phyloP scores from a whole-genome alignment of 1,140 invertebrate genomes.

The Acromyrmex charruanus region DNA sequence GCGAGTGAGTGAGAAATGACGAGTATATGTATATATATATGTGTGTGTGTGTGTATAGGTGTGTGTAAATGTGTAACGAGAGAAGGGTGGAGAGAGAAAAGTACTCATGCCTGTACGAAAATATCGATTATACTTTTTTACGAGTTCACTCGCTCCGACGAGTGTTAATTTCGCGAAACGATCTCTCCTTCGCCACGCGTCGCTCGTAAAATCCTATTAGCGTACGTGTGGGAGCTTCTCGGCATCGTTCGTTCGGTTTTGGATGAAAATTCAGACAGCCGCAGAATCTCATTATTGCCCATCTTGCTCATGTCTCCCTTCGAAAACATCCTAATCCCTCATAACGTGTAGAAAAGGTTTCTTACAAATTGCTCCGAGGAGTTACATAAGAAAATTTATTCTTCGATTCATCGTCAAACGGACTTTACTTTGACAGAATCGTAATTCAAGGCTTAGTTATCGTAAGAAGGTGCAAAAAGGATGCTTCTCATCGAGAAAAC shows the following conservation, averaged over 20 bases:
- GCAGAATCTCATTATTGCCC: constrained; percentile 7
- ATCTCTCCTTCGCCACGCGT: constrained; percentile 71
- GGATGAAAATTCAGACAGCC: constrained; percentile 5
- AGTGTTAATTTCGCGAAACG: constrained; percentile 78
- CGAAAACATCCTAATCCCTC: neutral
- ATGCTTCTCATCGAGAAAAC: neutral
- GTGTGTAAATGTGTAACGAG: neutral
- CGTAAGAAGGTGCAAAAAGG: neutral
- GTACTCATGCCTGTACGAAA: constrained; percentile 77
- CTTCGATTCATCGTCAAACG: neutral
- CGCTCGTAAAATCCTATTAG: constrained; percentile 78
- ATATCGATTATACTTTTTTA: constrained; percentile 81
- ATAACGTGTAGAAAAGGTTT: neutral
- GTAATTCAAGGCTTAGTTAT: neutral
- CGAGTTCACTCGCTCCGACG: constrained; percentile 70
- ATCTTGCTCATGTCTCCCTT: neutral
- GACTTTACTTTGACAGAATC: neutral
- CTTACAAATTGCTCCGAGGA: neutral
- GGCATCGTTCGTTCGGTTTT: constrained; percentile 35
- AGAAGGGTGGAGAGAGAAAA: constrained; percentile 45
- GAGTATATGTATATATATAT: too few relatives aligned
- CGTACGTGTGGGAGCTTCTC: constrained; percentile 64
- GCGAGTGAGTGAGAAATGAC: constrained; percentile 34
- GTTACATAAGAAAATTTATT: neutral
- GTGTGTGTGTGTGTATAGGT: neutral